Conservation (phyloP, 2,113 vertebrate species). For the Xyliphius kryptos region DNA sequence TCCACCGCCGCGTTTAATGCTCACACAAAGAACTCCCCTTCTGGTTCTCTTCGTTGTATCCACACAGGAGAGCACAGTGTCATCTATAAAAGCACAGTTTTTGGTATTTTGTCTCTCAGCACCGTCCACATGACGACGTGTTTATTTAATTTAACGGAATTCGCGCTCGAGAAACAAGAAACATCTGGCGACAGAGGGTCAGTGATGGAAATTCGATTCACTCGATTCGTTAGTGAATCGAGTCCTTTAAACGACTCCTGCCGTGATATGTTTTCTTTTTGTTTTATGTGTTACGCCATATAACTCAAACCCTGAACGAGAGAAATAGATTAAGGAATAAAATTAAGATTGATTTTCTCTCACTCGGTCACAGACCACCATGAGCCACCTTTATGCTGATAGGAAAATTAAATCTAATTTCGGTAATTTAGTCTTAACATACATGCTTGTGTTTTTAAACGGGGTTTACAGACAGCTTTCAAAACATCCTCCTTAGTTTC, state of each 20-base stretch:
- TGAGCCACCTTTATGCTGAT: no score
- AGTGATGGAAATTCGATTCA: constrained; percentile 11
- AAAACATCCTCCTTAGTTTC: no score
- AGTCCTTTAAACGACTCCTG: constrained; percentile 1
- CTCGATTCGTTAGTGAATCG: neutral
- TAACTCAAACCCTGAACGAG: no score
- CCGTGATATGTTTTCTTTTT: no score
- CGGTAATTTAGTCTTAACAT: no score
- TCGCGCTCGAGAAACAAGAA: constrained; percentile 49
- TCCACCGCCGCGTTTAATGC: neutral
- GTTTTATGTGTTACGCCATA: no score
- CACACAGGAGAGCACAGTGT: neutral
- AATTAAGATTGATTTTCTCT: no score
- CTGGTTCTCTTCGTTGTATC: neutral
- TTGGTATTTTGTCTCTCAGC: neutral
- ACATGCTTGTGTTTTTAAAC: no score
- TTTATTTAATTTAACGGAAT: constrained; percentile 21
- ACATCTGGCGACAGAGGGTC: constrained; percentile 60
- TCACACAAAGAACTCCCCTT: neutral
- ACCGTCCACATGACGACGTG: neutral
- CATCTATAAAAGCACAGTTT: neutral
- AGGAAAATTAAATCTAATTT: no score
- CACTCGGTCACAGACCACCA: no score
- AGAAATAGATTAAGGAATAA: no score
- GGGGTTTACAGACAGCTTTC: no score